phyloP scores from a whole-genome alignment of 2,888 invertebrate species.

The Beris morrisii region DNA sequence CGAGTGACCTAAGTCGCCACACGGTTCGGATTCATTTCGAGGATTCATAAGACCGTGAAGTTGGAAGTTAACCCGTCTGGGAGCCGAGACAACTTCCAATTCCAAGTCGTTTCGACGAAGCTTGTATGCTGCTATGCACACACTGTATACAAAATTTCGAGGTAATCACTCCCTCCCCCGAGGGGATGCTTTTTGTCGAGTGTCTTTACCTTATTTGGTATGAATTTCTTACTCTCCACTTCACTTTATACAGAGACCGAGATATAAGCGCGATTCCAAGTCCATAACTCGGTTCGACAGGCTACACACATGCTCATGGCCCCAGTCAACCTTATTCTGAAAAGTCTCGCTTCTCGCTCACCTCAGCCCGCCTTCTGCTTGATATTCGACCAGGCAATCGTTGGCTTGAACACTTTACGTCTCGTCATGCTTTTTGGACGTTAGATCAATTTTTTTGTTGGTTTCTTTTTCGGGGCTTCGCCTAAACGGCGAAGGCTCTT shows the following conservation, averaged over 20 bases:
- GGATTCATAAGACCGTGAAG: no score
- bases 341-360: neutral
- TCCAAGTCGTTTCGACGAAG: no score
- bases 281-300: conserved; percentile 2
- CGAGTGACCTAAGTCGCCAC: no score
- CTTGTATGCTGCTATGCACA: no score
- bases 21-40: no score
- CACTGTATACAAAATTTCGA: no score
- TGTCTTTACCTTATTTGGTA: conserved; percentile 29
- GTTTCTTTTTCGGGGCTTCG: conserved; percentile 7
- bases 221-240: conserved; percentile 14
- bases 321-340: neutral
- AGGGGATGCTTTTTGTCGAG: conserved; percentile 2
- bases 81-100: no score
- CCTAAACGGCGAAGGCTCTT: neutral
- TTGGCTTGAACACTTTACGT: neutral
- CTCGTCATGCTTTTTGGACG: conserved; percentile 15
- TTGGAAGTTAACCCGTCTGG: no score
- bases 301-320: conserved; percentile 15
- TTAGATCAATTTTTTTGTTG: neutral
- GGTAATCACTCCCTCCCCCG: neutral
- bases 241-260: conserved; percentile 2
- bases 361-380: neutral
- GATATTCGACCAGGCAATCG: neutral
- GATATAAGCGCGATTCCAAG: neutral